A percentile compares a stretch with the other conserved stretches of the same genome.
phyloP scores from a whole-genome alignment of 2,797 vertebrate species.

The Cirrhinus molitorella region DNA sequence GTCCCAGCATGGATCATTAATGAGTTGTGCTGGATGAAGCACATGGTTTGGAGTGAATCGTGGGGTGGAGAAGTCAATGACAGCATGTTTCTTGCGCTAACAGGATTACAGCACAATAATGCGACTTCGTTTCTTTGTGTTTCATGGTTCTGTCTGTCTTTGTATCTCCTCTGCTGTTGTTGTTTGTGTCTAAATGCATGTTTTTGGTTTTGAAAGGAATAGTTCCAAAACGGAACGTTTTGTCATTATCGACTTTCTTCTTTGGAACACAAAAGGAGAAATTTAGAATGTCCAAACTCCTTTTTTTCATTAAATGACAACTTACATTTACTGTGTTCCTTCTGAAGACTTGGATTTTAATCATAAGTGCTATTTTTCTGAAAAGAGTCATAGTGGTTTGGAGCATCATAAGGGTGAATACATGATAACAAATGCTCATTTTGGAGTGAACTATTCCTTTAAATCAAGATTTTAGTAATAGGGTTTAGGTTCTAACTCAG shows the following conservation, averaged over 20 bases:
- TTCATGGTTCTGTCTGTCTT: slow-evolving; percentile 14
- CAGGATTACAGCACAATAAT: slow-evolving; percentile 69
- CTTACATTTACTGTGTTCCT: background rate
- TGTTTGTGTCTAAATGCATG: slow-evolving; percentile 83
- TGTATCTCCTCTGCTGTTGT: slow-evolving; percentile 26
- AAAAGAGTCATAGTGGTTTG: background rate
- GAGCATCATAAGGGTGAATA: background rate
- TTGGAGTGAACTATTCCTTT: background rate
- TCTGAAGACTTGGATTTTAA: background rate
- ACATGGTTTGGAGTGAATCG: slow-evolving; percentile 29
- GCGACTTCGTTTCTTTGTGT: slow-evolving; percentile 67
- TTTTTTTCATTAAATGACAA: background rate
- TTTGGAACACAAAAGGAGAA: background rate
- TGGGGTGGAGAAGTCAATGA: slow-evolving; percentile 38
- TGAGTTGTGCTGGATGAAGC: slow-evolving; percentile 26
- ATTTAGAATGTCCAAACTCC: background rate
- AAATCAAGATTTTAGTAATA: background rate
- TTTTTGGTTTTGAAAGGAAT: slow-evolving; percentile 72
- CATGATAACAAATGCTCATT: background rate
- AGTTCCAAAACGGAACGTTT: background rate
- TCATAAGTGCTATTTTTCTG: too few species aligned
- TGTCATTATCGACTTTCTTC: background rate
- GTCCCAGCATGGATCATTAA: slow-evolving; percentile 45
- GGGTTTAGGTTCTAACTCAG: background rate
- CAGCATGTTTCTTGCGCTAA: slow-evolving; percentile 62